A percentile compares a stretch with the other conserved stretches of the same genome.
Conservation (phyloP, 2,113 vertebrate species). For the Melierax canorus region DNA sequence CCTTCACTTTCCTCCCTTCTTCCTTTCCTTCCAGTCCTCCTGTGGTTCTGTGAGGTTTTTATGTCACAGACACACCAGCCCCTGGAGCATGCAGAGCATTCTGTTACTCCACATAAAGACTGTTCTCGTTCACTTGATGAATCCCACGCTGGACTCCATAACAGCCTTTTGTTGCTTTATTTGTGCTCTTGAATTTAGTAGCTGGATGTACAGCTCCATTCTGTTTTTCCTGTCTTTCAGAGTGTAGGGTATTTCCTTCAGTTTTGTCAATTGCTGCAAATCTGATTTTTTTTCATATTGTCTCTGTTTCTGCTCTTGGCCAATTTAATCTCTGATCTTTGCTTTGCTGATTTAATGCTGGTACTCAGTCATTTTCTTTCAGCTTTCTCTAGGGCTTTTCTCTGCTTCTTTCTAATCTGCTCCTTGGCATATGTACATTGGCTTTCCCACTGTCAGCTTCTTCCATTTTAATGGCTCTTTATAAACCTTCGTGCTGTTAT, state of each 20-base stretch:
- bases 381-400: neutral
- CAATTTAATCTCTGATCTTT: neutral
- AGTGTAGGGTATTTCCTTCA: neutral
- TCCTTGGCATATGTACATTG: neutral
- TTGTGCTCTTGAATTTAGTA: neutral
- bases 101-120: neutral
- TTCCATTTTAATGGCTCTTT: neutral
- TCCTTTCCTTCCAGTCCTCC: neutral
- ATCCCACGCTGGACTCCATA: neutral
- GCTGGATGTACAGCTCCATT: neutral
- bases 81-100: neutral
- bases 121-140: neutral
- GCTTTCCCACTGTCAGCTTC: neutral
- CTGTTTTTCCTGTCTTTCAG: neutral
- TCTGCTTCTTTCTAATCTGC: neutral
- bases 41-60: neutral
- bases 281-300: neutral
- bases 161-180: neutral
- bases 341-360: neutral
- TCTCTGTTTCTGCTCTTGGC: neutral
- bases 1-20: neutral
- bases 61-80: accelerated
- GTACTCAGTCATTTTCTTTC: neutral
- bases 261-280: neutral
- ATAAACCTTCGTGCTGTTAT: neutral